Base-by-base conservation (phyloP, 2,797 vertebrate species). In the Neosalanx taihuensis region DNA sequence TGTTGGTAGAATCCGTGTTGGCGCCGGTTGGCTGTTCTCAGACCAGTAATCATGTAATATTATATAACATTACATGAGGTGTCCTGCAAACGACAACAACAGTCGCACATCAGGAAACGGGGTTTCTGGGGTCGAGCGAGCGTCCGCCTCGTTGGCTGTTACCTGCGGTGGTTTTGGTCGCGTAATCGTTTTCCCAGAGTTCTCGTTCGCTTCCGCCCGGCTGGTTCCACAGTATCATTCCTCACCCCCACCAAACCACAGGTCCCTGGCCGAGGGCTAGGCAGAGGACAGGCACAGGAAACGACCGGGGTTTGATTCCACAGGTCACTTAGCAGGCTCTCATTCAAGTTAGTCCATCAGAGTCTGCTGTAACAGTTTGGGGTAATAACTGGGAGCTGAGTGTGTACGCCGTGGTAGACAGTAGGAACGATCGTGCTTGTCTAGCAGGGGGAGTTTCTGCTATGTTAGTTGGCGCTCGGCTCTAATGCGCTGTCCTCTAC, bases 161-260 rank as follows among this genome's bases (percentile, higher is more conserved):
- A 86, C 81, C 85, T 84, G 80, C 75, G 85, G 86, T 86, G 76
- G 57, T 60, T 62, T 74, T 70, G 37, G 69, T 83, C 87, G 81
- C 80, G 86, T 85, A 91, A 89, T 81, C 82, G 78, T 80, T 87
- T 89, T 91, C 87, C 86, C 89, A 83, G 79, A 31, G 62, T 72
- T 85, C 77, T 80, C 80, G 83, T 84, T 66, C 51, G 68, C 67
- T 62, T 15, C 88, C 77, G 73, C 70, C 75, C 70, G 74, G 74
- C 46, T 9, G 60, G 63, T 67, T 80, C 80, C 74, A 85, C 81
- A 72, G 72, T 85, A 72, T 84, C 79, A 78, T 87, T 87, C 84
- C 84, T 81, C 83, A 73, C 64, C 75, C 70, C 77, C 72, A 74
- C 82, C 64, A 51, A 85, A 88, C 88, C 84, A 53, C 88, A 89